Evolutionary conservation across 2,797 vertebrate genomes (phyloP).

Genomic region (Phrynocephalus vlangalii): DNA sequence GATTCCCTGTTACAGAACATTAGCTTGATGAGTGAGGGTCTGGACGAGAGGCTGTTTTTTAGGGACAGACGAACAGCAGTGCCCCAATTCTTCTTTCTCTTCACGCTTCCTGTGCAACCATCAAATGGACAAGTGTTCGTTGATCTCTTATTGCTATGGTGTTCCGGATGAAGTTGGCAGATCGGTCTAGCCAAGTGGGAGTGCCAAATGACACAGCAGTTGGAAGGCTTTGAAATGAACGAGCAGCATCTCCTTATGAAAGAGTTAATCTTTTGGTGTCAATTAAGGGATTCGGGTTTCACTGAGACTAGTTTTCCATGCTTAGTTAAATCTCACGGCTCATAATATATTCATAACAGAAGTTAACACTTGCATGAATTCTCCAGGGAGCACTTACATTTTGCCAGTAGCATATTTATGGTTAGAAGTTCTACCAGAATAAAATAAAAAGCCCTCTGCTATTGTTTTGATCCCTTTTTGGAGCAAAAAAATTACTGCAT

Average conservation of each 20-base stretch:
- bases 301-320: slow-evolving; percentile 22
- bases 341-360: background rate
- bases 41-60: background rate
- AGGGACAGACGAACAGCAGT: background rate
- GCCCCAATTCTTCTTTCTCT: background rate
- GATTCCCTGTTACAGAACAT: no score
- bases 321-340: background rate
- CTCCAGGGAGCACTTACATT: slow-evolving; percentile 19
- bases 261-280: slow-evolving; percentile 22
- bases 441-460: background rate
- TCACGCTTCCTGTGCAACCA: background rate
- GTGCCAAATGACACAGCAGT: background rate
- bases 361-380: slow-evolving; percentile 32
- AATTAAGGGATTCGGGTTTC: slow-evolving; percentile 37
- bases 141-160: background rate
- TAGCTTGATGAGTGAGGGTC: background rate
- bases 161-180: background rate
- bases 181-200: background rate
- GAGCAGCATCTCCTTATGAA: background rate
- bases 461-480: background rate
- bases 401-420: background rate
- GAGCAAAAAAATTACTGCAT: background rate
- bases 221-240: background rate
- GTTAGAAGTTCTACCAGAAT: slow-evolving; percentile 17
- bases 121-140: background rate